Evolutionary conservation across 2,797 vertebrate species (phyloP), one percentile per base, ranked within the genome.

Genomic region (Epinephelus awoara): DNA sequence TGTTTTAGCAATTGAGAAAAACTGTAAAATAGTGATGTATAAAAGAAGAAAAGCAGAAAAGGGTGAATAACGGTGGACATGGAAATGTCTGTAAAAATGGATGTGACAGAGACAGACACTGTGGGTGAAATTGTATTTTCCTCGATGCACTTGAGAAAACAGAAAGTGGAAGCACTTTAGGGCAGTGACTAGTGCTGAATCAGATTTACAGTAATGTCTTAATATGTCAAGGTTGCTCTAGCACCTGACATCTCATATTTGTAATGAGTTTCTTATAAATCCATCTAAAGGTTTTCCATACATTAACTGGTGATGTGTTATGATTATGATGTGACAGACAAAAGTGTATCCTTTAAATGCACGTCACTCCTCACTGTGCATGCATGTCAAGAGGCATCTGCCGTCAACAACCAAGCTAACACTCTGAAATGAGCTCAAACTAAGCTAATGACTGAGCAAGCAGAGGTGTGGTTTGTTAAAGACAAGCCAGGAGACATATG

Each of bases 191-290:
- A 88, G 89, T 85, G 76, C 88, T 91, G 91, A 93, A 93, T 92
- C 90, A 85, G 76, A 90, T 91, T 90, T 92, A 23, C 23, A 23
- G 23, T 23, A 89, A 94, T 93, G 89, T 91, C 84, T 87, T 88
- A 86, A 91, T 93, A 92, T 89, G 91, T 93, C 91, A 93, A 90
- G 78, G 85, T 80, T 73, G 79, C 87, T 88, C 76, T 25, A 38
- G 87, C 62, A 42, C 49, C 79, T 76, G 77, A 83, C 40, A 19
- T 75, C 72, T 72, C 44, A 2, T n/a, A 34, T 72, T 54, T 75
- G 9, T 8, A 29, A 65, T 40, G 21, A 54, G 63, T 62, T 42
- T 15, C 21, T n/a, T 27, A 49, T 51, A 40, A 67, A 68, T 40
- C 46, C n/a, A 55, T 13, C n/a, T 11, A 17, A 61, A 58, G 64